Evolutionary conservation across 2,888 invertebrate genomes (phyloP).

Genomic region (Drosophila fulvimacula): DNA sequence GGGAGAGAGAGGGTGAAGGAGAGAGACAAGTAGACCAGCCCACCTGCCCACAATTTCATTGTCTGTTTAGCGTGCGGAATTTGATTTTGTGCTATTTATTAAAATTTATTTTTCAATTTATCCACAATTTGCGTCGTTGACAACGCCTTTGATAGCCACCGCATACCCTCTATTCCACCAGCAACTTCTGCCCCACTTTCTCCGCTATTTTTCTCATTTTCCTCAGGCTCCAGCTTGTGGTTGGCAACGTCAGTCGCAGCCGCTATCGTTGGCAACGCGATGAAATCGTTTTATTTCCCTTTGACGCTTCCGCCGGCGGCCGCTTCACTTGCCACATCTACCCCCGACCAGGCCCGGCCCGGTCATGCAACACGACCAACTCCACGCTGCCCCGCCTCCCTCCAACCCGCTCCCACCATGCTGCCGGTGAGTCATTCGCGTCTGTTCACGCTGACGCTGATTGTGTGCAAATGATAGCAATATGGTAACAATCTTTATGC

Average conservation of each 20-base stretch:
- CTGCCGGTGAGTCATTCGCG: constrained; percentile 12
- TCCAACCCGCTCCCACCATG: not conserved
- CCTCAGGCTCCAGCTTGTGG: constrained; percentile 32
- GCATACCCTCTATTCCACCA: not conserved
- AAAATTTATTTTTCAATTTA: constrained; percentile 76
- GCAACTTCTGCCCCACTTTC: not conserved
- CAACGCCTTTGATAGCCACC: not conserved
- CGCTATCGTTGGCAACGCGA: constrained; percentile 57
- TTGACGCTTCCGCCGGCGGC: constrained; percentile 60
- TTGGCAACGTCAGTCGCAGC: constrained; percentile 59
- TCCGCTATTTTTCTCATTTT: not conserved
- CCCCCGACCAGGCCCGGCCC: constrained; percentile 13
- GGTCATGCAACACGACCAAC: constrained; percentile 29
- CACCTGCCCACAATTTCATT: not conserved
- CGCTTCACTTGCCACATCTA: constrained; percentile 7
- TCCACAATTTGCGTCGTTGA: constrained; percentile 52
- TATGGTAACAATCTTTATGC: constrained; percentile 78
- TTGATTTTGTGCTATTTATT: constrained; percentile 71
- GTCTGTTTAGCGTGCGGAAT: constrained; percentile 51
- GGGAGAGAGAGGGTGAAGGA: not conserved
- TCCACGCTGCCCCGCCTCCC: constrained; percentile 1
- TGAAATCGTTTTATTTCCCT: constrained; percentile 68
- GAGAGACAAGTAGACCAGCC: not conserved
- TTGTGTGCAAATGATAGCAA: constrained; percentile 81
- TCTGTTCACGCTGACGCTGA: constrained; percentile 61